Evolutionary conservation across 2,797 vertebrate species (phyloP).

Genomic region (Paratrypauchen microcephalus): DNA sequence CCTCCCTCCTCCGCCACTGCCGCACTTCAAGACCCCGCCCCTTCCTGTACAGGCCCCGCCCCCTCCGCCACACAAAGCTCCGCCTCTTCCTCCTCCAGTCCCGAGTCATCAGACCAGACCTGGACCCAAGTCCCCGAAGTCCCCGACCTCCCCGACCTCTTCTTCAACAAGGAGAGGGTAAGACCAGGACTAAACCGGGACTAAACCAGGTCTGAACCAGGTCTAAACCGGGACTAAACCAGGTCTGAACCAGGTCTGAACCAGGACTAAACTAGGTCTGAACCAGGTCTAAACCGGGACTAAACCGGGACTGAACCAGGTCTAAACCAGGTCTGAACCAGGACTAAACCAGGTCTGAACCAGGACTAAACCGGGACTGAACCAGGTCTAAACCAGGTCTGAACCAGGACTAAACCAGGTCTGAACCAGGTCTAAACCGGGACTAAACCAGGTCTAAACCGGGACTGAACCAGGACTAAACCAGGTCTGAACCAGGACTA

Average conservation of each 20-base stretch:
- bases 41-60: background rate
- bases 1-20: background rate
- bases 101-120: constrained; percentile 1
- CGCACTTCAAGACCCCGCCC: background rate
- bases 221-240: background rate
- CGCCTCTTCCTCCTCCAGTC: background rate
- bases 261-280: background rate
- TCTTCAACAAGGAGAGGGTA: background rate
- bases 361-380: background rate
- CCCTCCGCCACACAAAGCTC: background rate
- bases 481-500: background rate
- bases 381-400: no score
- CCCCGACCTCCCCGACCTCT: background rate
- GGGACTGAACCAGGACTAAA: background rate
- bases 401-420: background rate
- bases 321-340: background rate
- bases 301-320: background rate
- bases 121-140: background rate
- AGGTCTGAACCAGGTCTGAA: background rate
- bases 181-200: background rate
- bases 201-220: background rate
- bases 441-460: background rate
- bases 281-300: background rate
- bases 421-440: background rate
- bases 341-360: background rate